A percentile compares a stretch with the other conserved stretches of the same genome.
phyloP scores from a whole-genome alignment of 2,888 invertebrate species.

The Fragum sueziense region DNA sequence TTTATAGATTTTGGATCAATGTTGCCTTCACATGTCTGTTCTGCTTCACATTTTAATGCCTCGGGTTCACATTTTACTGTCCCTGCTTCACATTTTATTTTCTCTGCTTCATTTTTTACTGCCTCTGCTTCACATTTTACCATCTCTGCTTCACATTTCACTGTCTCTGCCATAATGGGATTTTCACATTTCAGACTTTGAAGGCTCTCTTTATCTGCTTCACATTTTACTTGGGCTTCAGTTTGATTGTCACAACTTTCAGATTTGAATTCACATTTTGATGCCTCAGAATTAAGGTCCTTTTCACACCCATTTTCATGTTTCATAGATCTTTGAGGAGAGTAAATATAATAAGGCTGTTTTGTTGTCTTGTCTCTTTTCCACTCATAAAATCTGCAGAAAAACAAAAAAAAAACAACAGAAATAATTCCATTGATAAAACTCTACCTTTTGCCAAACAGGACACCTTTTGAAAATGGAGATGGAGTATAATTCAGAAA shows the following conservation, averaged over 20 bases:
- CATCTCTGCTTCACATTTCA: background rate
- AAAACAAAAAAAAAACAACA: too few species aligned
- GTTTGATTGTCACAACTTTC: background rate
- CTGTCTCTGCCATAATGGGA: background rate
- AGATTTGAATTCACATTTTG: background rate
- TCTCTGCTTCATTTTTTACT: background rate
- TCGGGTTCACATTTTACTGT: too few species aligned
- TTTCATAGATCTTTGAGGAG: conserved; percentile 83
- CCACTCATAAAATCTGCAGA: conserved; percentile 83
- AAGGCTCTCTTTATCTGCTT: too few species aligned
- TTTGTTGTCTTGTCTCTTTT: conserved; percentile 82
- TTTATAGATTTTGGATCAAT: background rate
- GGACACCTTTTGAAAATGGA: too few species aligned
- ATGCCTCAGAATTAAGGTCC: background rate
- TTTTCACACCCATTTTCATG: background rate
- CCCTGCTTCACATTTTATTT: background rate
- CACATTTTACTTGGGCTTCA: background rate
- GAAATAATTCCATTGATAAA: too few species aligned
- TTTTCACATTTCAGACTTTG: background rate
- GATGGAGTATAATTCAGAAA: too few species aligned
- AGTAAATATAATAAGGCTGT: conserved; percentile 90
- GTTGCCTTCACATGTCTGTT: background rate
- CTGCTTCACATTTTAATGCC: too few species aligned
- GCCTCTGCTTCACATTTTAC: background rate
- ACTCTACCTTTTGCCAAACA: too few species aligned